These are phyloP conservation scores for Bradypodion pumilum DNA, from an alignment of 2,797 vertebrate species.

Conservation along the genomic window DNA sequence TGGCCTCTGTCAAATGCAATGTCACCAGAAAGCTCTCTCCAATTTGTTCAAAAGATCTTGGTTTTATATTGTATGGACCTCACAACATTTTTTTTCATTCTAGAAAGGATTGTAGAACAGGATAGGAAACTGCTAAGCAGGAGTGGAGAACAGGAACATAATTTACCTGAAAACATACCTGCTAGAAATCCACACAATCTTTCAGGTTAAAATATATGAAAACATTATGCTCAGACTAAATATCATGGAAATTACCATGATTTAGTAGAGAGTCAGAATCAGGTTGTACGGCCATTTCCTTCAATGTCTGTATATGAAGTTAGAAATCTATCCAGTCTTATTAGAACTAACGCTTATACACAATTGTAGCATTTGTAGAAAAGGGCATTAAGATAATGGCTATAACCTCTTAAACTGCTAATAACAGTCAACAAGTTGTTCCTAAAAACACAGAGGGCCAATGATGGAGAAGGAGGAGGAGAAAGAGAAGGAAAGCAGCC, in stretches of 20 bases:
- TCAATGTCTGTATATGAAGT: not conserved
- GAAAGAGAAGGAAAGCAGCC: too few species aligned
- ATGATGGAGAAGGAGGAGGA: not conserved
- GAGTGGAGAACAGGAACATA: too few species aligned
- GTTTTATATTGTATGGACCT: fast-evolving
- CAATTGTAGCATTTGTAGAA: too few species aligned
- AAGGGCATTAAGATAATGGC: not conserved
- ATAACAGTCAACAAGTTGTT: not conserved
- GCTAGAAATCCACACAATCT: too few species aligned
- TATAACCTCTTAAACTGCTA: not conserved
- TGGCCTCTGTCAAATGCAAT: fast-evolving
- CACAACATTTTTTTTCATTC: not conserved
- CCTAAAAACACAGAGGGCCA: not conserved
- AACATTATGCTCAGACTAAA: not conserved
- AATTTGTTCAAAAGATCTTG: not conserved
- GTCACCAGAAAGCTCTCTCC: fast-evolving
- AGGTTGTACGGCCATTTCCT: not conserved
- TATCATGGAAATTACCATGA: too few species aligned
- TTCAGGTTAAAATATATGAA: too few species aligned
- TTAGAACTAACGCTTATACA: not conserved
- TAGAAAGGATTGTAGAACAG: not conserved
- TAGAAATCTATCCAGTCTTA: not conserved
- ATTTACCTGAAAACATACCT: too few species aligned
- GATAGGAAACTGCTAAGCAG: not conserved
- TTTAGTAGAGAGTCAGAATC: not conserved